Base-by-base conservation (phyloP, 2,113 vertebrate genomes). In the Ageneiosus marmoratus region DNA sequence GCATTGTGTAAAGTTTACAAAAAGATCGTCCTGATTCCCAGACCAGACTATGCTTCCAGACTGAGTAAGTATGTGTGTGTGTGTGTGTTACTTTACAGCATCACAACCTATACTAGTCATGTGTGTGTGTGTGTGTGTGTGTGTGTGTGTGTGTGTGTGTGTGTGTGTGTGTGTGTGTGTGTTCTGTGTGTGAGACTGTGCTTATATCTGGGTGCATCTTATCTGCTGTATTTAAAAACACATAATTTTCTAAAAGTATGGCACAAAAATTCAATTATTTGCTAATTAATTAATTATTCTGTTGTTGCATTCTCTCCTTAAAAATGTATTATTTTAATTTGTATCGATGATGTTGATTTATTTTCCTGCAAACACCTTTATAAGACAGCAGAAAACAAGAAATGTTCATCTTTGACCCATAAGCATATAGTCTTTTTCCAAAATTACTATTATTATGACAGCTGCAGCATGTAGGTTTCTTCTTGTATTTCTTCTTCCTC, bases 21-120 rank as follows among this genome's bases (percentile, higher is more conserved):
- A 56, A 97, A 96, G 85, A 95, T 97, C 34, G 89, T 97, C 20
- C 65, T 95, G 82, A 87, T 97, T 22, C 93, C 96, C 0, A 93
- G 94, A 29, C 96, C 96, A 4, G 95, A 96, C 91, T 97, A 97
- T 2, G 90, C 92, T 0, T 95, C 96, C 10, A 91, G 96, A 91
- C 92, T 92, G 0, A 93, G 96, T 90, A 91, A 95, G 95, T 93
- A 82, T 75, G 78, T 15, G 55, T 18, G 18, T 74, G 37, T 73
- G 10, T 63, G 15, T 18, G 32, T 34, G 2, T 65, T 65, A 18
- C 15, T 32, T 34, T 34, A 20, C 18, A 34, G 13, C 27, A 32
- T 27, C 11, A 73, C 44, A 48, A 3, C 13, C n/a, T 73, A 3
- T 27, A 5, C 24, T 44, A 70, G 34, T n/a, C 15, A 32, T 32